Evolutionary conservation across 2,113 vertebrate species (phyloP), one percentile per base, ranked within the genome.

Genomic region (Falco punctatus): DNA sequence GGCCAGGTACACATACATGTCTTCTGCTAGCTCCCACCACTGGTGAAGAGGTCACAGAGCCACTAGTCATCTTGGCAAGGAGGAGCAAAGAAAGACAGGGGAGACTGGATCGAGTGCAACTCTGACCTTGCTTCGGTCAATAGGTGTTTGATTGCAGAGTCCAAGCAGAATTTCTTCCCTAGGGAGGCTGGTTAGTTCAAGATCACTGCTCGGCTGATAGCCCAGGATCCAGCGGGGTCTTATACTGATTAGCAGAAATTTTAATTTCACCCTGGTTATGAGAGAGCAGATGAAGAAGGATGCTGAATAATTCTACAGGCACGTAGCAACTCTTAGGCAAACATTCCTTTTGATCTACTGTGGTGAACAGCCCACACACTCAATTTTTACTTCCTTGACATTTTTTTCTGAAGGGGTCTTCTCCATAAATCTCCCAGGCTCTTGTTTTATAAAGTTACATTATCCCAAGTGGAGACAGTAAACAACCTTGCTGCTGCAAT

Each of bases 241-340:
- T 81, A 49, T 16, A 33, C 26, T 90, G 67, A 91, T 92, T 89
- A 89, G 48, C 51, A 88, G 52, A 71, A 90, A 75, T 51, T 91
- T 81, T 91, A 38, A 70, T 81, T 92, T 96, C 65, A 84, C 42
- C 18, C 77, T 81, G 51, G 87, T 74, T 87, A 83, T 84, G 46
- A 71, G 32, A 91, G 4, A 79, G 22, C 26, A 72, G n/a, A 92
- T 89, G 81, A 91, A 80, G 62, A 72, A 40, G 35, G 40, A 69
- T 52, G 48, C 33, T 59, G 57, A 87, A 75, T 81, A 96, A 89
- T 85, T 33, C 74, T 72, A 27, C 0, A 1, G 44, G 13, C 48
- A 86, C 0, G 3, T 88, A 69, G 27, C 18, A 65, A 44, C 33
- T 79, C 61, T 78, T 72, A 51, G 72, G 26, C 28, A 91, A 67